Percentiles rank a stretch among this genome's conserved stretches.
phyloP scores from a whole-genome alignment of 1,140 invertebrate species.

The Dryas iulia region DNA sequence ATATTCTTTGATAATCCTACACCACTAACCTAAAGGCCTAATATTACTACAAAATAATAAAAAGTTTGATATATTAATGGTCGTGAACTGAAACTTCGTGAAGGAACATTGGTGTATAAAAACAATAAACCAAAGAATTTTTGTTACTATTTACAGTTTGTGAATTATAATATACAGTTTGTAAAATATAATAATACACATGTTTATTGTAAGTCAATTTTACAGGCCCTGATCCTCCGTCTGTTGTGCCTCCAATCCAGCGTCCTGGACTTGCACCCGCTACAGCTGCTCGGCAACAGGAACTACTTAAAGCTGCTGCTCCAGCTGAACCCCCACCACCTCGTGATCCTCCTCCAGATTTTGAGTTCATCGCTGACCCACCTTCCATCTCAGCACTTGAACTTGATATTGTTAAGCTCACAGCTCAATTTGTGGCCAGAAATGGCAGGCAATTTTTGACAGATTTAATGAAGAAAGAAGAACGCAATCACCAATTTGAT shows the following conservation, averaged over 20 bases:
- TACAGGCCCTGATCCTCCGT: conserved; percentile 42
- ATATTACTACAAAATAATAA: too few species aligned
- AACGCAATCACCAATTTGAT: conserved; percentile 99
- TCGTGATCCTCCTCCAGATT: conserved; percentile 96
- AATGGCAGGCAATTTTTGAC: conserved; percentile 99
- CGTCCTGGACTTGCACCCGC: conserved; percentile 83
- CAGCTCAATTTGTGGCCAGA: conserved; percentile 98
- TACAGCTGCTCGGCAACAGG: conserved; percentile 92
- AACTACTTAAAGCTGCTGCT: conserved; percentile 91
- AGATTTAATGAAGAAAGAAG: conserved; percentile 98
- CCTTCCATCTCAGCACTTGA: conserved; percentile 99
- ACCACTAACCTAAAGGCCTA: too few species aligned
- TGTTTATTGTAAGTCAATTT: conserved; percentile 2
- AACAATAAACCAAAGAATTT: too few species aligned
- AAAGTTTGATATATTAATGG: too few species aligned
- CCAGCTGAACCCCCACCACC: conserved; percentile 93
- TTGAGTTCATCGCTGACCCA: conserved; percentile 98
- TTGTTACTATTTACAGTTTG: too few species aligned
- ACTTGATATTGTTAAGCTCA: conserved; percentile 98
- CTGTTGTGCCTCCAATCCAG: conserved; percentile 38
- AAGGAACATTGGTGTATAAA: too few species aligned
- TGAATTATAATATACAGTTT: too few species aligned
- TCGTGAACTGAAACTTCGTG: too few species aligned
- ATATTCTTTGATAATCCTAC: too few species aligned
- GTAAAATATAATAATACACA: too few species aligned